Percentiles rank a stretch among this genome's conserved stretches.
Evolutionary conservation across 2,888 invertebrate genomes (phyloP).

Genomic region (Andrena praecox): DNA sequence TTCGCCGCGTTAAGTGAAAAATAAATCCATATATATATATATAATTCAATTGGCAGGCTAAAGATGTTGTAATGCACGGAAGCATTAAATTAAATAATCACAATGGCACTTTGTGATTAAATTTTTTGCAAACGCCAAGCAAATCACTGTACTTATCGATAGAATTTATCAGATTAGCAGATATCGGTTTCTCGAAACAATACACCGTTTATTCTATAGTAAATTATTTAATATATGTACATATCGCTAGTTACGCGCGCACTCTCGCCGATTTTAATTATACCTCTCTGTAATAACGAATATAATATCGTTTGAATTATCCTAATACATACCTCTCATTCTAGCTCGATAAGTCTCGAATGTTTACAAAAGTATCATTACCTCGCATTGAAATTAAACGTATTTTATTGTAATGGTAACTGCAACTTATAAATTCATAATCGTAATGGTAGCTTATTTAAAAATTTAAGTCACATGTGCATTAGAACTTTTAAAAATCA

Average conservation of each 20-base stretch:
- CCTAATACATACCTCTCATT: constrained; percentile 12
- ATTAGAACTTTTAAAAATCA: constrained; percentile 11
- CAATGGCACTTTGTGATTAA: constrained; percentile 60
- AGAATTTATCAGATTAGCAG: constrained; percentile 25
- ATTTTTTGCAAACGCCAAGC: constrained; percentile 58
- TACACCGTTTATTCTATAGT: constrained; percentile 22
- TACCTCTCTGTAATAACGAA: constrained; percentile 22
- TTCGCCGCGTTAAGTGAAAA: background rate
- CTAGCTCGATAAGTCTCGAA: constrained; percentile 6
- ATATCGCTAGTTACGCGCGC: constrained; percentile 24
- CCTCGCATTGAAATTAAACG: constrained; percentile 24
- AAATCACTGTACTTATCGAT: constrained; percentile 18
- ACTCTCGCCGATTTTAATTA: constrained; percentile 19
- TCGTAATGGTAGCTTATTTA: background rate
- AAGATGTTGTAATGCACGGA: constrained; percentile 21
- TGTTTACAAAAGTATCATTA: constrained; percentile 32
- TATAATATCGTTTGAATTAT: constrained; percentile 29
- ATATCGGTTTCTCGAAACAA: constrained; percentile 29
- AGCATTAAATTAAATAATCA: constrained; percentile 60
- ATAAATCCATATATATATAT: constrained; percentile 44
- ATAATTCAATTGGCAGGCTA: constrained; percentile 25
- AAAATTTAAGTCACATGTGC: constrained; percentile 1
- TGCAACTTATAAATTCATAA: constrained; percentile 34
- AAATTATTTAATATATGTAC: constrained; percentile 37
- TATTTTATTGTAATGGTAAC: constrained; percentile 28